Evolutionary conservation across 2,797 vertebrate species (phyloP), one percentile per base, ranked within the genome.

Genomic region (Schizopygopsis malacanthus): DNA sequence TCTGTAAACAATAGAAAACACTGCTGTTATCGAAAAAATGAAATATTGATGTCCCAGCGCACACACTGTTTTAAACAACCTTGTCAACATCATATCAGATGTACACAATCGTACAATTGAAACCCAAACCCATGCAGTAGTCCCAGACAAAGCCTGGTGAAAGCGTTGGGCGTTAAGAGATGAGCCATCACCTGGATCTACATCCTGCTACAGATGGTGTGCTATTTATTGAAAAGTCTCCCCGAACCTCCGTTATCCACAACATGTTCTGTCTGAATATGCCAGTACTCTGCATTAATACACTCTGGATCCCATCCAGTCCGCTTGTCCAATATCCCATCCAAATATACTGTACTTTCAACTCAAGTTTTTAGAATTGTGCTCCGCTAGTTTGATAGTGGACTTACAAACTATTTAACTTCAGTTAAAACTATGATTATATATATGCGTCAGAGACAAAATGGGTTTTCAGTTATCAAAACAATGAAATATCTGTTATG

Each of bases 121-220:
- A 81, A 50, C 54, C 59, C 28, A 65, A 70, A 76, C 88, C 70
- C 63, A 50, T 25, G 39, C 59, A 63, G 69, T 61, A 50, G 59
- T 86, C 67, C 11, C 22, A 82, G 73, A 84, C 69, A 83, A 81
- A 82, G 85, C 72, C 71, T 50, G 79, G 45, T 39, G 37, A 81
- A 86, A 86, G 2, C 22, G 3, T 11, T 84, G 75, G 39, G 81
- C 22, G 73, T 82, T 52, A 79, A 83, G 82, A 77, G 81, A 61
- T 82, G 84, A 85, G 45, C 79, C 52, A 47, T 75, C 86, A 89
- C 87, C 90, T 88, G 88, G 83, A 86, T 82, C 54, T 11, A 4
- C 25, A 71, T 76, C 72, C 33, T 50, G 47, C 82, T 82, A 80
- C 91, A 91, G 91, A 91, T 91, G 90, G 89, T 87, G 81, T 80